Conservation (phyloP, 2,113 vertebrate genomes). For the Indicator maculatus region DNA sequence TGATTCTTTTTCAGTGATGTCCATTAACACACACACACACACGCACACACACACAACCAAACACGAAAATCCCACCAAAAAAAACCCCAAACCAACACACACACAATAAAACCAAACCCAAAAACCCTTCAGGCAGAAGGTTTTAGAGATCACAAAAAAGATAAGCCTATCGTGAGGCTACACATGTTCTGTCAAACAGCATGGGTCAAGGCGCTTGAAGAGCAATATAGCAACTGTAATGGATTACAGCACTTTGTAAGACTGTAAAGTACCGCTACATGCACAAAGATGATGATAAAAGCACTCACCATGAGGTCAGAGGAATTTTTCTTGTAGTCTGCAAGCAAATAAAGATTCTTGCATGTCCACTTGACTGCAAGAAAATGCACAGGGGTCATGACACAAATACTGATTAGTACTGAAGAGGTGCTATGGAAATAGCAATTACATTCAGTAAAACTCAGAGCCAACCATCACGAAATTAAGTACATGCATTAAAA, state of each 20-base stretch:
- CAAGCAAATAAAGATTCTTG: neutral
- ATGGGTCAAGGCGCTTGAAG: neutral
- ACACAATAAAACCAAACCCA: neutral
- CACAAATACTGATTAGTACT: neutral
- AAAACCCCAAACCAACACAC: too few relatives aligned
- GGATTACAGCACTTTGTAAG: neutral
- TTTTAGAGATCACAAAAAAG: neutral
- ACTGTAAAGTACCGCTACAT: neutral
- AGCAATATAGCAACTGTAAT: neutral
- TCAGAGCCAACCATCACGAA: neutral
- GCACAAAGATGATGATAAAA: neutral
- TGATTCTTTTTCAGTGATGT: neutral
- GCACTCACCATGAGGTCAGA: neutral
- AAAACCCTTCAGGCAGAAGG: neutral
- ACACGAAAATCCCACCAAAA: neutral
- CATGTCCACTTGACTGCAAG: neutral
- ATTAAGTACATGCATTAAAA: neutral
- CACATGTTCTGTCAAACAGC: neutral
- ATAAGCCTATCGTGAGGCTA: rapidly evolving
- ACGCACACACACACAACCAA: neutral
- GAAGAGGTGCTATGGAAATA: neutral
- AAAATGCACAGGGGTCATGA: neutral
- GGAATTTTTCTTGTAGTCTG: neutral
- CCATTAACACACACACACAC: neutral
- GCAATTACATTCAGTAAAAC: neutral